These are phyloP conservation scores for Ceratotherium simum DNA, from an alignment of 2,113 vertebrate genomes.

Conservation along the genomic window DNA sequence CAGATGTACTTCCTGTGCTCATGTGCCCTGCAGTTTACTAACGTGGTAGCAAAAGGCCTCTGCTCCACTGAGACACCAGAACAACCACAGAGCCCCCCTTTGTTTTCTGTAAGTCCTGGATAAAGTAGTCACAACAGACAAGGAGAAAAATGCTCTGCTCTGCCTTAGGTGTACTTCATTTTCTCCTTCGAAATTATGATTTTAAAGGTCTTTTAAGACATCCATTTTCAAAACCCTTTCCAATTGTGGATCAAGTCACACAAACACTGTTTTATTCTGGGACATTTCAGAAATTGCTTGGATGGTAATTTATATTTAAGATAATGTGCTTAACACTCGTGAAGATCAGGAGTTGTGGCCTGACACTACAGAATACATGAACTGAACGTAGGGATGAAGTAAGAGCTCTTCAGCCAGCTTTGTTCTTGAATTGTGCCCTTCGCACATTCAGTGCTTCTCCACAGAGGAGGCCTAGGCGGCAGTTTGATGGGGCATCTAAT, in stretches of 20 bases:
- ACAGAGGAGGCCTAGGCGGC: no score
- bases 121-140: neutral
- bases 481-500: fast-evolving
- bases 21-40: neutral
- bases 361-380: fast-evolving
- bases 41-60: neutral
- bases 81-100: neutral
- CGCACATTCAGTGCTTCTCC: fast-evolving
- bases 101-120: neutral
- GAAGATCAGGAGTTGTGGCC: neutral
- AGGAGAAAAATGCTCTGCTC: neutral
- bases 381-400: neutral
- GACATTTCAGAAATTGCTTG: neutral
- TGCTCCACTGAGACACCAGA: neutral
- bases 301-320: neutral
- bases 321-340: neutral
- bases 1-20: neutral
- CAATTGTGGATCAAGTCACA: neutral
- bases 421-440: fast-evolving
- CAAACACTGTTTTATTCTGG: neutral
- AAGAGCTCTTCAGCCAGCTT: fast-evolving
- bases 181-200: neutral
- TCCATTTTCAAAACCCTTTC: neutral
- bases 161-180: neutral
- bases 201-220: neutral